Percentiles rank a stretch among this genome's conserved stretches.
phyloP scores from a whole-genome alignment of 2,797 vertebrate species.

The Neomorphus geoffroyi region DNA sequence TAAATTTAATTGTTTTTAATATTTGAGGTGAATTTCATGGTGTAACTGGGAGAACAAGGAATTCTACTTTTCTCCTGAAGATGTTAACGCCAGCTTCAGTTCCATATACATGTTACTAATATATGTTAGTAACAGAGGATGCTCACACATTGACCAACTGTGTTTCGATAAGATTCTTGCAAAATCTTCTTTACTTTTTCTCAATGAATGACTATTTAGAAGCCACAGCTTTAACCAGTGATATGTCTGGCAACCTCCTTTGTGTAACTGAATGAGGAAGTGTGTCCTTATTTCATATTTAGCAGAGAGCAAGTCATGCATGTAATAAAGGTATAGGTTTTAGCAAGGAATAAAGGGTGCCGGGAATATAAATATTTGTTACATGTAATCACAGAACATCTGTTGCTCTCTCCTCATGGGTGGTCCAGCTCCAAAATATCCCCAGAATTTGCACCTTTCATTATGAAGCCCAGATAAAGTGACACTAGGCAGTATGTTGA shows the following conservation, averaged over 20 bases:
- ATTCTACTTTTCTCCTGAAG: not conserved
- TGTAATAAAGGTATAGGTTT: not conserved
- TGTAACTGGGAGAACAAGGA: not conserved
- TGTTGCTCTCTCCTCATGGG: constrained; percentile 46
- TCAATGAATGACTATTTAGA: not conserved
- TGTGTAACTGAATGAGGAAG: not conserved
- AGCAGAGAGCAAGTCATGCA: constrained; percentile 34
- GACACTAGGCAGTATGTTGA: not conserved
- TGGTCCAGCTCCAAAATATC: constrained; percentile 39
- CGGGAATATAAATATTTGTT: constrained; percentile 42
- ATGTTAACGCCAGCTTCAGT: not conserved
- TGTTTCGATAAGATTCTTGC: not conserved
- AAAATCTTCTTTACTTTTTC: not conserved
- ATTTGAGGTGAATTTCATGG: not conserved
- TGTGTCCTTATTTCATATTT: constrained; percentile 10
- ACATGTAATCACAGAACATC: constrained; percentile 52
- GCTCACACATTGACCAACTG: not conserved
- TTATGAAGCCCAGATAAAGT: not conserved
- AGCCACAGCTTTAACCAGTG: not conserved
- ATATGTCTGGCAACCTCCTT: not conserved
- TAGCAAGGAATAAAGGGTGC: not conserved
- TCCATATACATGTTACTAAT: accelerated
- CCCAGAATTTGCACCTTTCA: not conserved
- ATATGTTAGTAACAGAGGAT: not conserved
- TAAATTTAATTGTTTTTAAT: not conserved